phyloP scores from a whole-genome alignment of 2,888 invertebrate species.

The Patella caerulea region DNA sequence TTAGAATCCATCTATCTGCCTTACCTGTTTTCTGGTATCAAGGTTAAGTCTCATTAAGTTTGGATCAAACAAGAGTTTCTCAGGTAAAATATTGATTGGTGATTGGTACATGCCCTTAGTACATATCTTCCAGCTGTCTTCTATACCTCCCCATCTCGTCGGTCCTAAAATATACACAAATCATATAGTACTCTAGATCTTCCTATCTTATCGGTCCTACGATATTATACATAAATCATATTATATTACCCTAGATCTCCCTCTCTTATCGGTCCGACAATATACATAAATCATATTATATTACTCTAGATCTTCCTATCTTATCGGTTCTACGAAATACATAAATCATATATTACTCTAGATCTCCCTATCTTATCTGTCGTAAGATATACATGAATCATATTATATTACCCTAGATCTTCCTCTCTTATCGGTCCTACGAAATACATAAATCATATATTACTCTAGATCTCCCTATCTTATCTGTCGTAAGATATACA shows the following conservation, averaged over 20 bases:
- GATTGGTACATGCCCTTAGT: slow-evolving; percentile 96
- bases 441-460: slow-evolving; percentile 48
- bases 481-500: slow-evolving; percentile 81
- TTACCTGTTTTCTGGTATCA: slow-evolving; percentile 89
- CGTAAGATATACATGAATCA: slow-evolving; percentile 76
- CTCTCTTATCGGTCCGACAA: slow-evolving; percentile 80
- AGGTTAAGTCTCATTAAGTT: slow-evolving; percentile 91
- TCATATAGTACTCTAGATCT: slow-evolving; percentile 79
- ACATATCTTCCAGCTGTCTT: slow-evolving; percentile 98
- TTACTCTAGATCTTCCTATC: slow-evolving; percentile 79
- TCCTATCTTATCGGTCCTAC: slow-evolving; percentile 80
- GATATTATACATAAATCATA: slow-evolving; percentile 49
- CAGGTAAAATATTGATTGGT: slow-evolving; percentile 96
- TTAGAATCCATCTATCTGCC: neutral
- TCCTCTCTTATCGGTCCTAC: slow-evolving; percentile 80
- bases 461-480: slow-evolving; percentile 76
- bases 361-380: slow-evolving; percentile 77
- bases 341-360: slow-evolving; percentile 68
- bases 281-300: neutral
- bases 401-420: slow-evolving; percentile 79
- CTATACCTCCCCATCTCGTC: slow-evolving; percentile 97
- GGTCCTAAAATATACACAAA: slow-evolving; percentile 81
- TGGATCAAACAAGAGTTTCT: slow-evolving; percentile 94
- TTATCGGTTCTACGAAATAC: slow-evolving; percentile 81
- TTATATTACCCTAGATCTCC: slow-evolving; percentile 79